Evolutionary conservation across 2,113 vertebrate genomes (phyloP).

Genomic region (Orcinus orca): DNA sequence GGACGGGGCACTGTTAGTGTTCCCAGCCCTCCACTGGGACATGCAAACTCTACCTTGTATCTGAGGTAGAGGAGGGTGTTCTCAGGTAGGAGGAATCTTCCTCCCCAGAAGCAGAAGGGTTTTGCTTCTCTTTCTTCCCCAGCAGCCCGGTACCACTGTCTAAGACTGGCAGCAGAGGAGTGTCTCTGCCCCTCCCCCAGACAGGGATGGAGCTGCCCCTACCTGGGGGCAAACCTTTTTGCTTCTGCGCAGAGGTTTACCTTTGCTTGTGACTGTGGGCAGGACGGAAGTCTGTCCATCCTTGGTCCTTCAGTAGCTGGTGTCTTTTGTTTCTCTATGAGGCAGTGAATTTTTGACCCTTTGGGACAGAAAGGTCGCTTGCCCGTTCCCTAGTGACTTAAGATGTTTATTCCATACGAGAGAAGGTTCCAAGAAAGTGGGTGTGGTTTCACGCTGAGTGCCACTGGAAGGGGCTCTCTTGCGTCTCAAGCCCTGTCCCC

Average conservation of each 20-base stretch:
- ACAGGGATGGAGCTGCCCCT: rapidly evolving
- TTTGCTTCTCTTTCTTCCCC: background rate
- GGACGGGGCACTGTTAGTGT: background rate
- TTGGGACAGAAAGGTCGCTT: background rate
- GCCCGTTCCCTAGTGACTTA: background rate
- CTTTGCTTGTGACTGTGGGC: background rate
- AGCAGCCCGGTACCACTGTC: too few species aligned
- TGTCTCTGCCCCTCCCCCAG: background rate
- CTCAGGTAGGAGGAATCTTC: background rate
- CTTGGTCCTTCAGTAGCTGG: background rate
- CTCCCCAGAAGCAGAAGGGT: background rate
- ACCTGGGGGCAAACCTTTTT: background rate
- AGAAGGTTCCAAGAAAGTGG: background rate
- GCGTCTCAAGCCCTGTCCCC: too few species aligned
- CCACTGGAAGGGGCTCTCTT: background rate
- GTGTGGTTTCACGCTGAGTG: background rate
- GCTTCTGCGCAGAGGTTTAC: background rate
- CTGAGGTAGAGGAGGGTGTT: background rate
- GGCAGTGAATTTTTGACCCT: background rate
- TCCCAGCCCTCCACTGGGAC: background rate
- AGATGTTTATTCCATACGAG: background rate
- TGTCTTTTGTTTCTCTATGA: background rate
- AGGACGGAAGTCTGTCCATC: background rate
- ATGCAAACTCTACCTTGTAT: background rate
- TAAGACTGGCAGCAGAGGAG: background rate